Percentiles rank a stretch among this genome's conserved stretches.
phyloP scores from a whole-genome alignment of 2,888 invertebrate genomes.

The Drosophila prolongata region DNA sequence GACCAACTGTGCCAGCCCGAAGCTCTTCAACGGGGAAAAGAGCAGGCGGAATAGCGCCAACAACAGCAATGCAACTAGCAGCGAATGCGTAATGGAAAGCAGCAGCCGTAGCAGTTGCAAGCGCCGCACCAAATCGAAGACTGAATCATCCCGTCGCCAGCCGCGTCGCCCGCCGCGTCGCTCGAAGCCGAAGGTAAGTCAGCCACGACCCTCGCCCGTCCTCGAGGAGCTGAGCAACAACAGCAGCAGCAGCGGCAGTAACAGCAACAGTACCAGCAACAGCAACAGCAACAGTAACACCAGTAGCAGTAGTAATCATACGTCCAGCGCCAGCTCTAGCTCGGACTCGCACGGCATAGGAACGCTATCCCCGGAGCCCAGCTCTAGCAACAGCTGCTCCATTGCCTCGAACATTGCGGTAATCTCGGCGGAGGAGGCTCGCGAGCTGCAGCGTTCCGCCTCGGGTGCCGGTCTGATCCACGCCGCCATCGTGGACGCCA shows the following conservation, averaged over 20 bases:
- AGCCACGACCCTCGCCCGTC: not conserved
- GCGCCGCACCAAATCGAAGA: slow-evolving; percentile 21
- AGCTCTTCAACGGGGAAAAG: not conserved
- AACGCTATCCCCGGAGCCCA: slow-evolving; percentile 26
- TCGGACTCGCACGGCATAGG: slow-evolving; percentile 6
- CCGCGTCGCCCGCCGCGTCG: not conserved
- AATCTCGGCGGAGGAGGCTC: slow-evolving; percentile 44
- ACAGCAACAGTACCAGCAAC: slow-evolving; percentile 9
- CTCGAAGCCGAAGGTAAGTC: not conserved
- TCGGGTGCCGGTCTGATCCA: slow-evolving; percentile 34
- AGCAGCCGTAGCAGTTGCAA: not conserved
- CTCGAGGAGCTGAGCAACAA: slow-evolving; percentile 42
- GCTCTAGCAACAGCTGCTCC: slow-evolving; percentile 47
- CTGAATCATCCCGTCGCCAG: slow-evolving; percentile 19
- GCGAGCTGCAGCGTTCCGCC: slow-evolving; percentile 56
- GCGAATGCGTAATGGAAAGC: not conserved
- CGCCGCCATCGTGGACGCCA: slow-evolving; percentile 36
- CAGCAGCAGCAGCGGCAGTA: slow-evolving; percentile 14
- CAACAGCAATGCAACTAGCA: slow-evolving; percentile 2
- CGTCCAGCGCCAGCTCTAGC: slow-evolving; percentile 11
- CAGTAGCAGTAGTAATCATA: not conserved
- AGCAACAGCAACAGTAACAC: not conserved
- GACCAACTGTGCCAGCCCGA: not conserved
- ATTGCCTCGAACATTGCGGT: slow-evolving; percentile 48
- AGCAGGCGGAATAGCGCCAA: not conserved